Evolutionary conservation across 2,888 invertebrate genomes (phyloP).

Genomic region (Eutolmus rufibarbis): DNA sequence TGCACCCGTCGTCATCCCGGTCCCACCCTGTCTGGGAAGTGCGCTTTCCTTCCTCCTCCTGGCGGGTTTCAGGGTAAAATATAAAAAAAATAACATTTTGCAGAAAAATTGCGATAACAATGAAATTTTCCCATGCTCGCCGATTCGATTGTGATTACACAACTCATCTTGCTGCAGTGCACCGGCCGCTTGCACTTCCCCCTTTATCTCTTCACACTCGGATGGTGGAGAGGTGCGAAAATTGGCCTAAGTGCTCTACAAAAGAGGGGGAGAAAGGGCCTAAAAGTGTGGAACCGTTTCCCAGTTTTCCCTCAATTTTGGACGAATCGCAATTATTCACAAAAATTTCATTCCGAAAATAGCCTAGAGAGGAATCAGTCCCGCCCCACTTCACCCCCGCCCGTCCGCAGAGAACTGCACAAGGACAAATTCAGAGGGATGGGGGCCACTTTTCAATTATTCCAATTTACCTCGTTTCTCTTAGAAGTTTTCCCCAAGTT

Average conservation of each 20-base stretch:
- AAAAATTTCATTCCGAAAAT: background rate
- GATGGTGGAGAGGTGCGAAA: background rate
- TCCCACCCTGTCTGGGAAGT: slow-evolving; percentile 7
- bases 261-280: background rate
- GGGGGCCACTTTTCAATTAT: slow-evolving; percentile 17
- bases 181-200: background rate
- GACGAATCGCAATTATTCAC: background rate
- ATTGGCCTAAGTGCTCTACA: background rate
- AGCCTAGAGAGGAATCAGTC: background rate
- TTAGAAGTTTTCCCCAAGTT: background rate
- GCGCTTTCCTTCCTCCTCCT: slow-evolving; percentile 2
- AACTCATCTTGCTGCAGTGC: slow-evolving; percentile 10
- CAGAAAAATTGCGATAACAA: slow-evolving; percentile 31
- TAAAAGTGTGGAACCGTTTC: background rate
- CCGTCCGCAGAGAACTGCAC: background rate
- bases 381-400: background rate
- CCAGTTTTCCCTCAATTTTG: background rate
- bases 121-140: slow-evolving; percentile 15
- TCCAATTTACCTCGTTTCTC: slow-evolving; percentile 20
- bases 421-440: background rate
- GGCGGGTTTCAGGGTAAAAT: background rate
- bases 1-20: background rate
- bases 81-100: background rate
- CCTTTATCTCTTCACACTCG: background rate
- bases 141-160: slow-evolving; percentile 23